Evolutionary conservation across 2,888 invertebrate species (phyloP).

Genomic region (Xylophagus ater): DNA sequence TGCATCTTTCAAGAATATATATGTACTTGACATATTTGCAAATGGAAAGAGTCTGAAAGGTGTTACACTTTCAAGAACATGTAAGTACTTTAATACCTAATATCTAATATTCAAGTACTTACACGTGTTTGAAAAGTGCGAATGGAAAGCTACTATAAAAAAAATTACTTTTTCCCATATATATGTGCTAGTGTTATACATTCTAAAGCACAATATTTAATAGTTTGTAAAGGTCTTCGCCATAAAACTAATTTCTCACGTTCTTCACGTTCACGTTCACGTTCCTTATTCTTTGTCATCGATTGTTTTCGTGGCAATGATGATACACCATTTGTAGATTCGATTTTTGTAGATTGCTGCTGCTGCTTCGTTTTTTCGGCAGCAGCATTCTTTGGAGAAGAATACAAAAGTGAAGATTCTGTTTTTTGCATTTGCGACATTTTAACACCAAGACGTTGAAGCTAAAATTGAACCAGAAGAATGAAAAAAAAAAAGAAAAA

Average conservation of each 20-base stretch:
- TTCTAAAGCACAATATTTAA: slow-evolving; percentile 71
- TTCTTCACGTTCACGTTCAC: slow-evolving; percentile 46
- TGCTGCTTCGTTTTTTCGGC: slow-evolving; percentile 10
- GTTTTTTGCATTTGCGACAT: slow-evolving; percentile 23
- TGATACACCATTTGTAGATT: slow-evolving; percentile 23
- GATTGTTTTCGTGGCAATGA: slow-evolving; percentile 25
- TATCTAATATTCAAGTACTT: too few relatives aligned
- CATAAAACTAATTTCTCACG: slow-evolving; percentile 61
- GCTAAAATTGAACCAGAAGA: slow-evolving; percentile 13
- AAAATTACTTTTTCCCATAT: slow-evolving; percentile 46
- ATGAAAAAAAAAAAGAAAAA: slow-evolving; percentile 5
- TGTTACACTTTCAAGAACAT: too few relatives aligned
- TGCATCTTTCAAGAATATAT: too few relatives aligned
- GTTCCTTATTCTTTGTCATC: slow-evolving; percentile 20
- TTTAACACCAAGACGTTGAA: slow-evolving; percentile 23
- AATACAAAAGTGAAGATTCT: slow-evolving; percentile 21
- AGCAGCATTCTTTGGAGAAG: slow-evolving; percentile 15
- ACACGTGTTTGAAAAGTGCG: too few relatives aligned
- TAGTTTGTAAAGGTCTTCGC: slow-evolving; percentile 66
- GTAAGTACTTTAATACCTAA: too few relatives aligned
- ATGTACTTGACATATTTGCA: too few relatives aligned
- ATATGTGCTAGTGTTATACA: slow-evolving; percentile 50
- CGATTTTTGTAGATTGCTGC: slow-evolving; percentile 13
- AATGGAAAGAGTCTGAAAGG: too few relatives aligned
- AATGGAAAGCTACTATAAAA: too few relatives aligned